Evolutionary conservation across 1,140 invertebrate species (phyloP).

Genomic region (Eubasilissa regina): DNA sequence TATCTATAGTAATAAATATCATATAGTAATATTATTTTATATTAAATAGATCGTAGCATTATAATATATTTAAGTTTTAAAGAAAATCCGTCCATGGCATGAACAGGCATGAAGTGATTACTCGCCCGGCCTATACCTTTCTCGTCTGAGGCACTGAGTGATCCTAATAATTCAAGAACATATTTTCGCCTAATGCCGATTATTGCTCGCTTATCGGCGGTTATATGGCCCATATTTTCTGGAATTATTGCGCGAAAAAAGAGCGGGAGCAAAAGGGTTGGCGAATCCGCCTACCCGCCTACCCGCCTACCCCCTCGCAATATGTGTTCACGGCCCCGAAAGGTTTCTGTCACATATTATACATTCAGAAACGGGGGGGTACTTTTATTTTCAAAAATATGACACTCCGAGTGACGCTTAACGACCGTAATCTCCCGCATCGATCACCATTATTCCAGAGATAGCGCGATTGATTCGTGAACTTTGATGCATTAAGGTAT

Average conservation of each 20-base stretch:
- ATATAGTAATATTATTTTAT: no score
- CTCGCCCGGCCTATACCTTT: conserved; percentile 20
- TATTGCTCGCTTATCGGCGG: conserved; percentile 60
- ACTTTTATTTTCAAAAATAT: conserved; percentile 50
- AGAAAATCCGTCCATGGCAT: neutral
- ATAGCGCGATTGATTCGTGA: conserved; percentile 43
- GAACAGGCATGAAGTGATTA: conserved; percentile 2
- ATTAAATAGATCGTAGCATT: no score
- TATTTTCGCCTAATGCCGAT: conserved; percentile 61
- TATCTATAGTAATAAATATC: no score
- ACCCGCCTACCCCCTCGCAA: conserved; percentile 1
- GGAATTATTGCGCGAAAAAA: conserved; percentile 59
- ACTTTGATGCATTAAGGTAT: conserved; percentile 40
- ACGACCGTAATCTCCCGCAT: conserved; percentile 51
- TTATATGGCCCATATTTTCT: conserved; percentile 60
- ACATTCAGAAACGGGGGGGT: conserved; percentile 39
- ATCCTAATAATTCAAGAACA: conserved; percentile 60
- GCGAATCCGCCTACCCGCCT: conserved; percentile 10
- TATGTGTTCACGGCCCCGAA: conserved; percentile 26
- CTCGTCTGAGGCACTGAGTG: conserved; percentile 37
- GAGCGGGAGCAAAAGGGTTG: conserved; percentile 53
- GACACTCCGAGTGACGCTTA: conserved; percentile 40
- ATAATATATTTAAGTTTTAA: no score
- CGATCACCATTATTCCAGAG: conserved; percentile 42
- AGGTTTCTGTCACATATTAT: conserved; percentile 51